A percentile compares a stretch with the other conserved stretches of the same genome.
Evolutionary conservation across 1,140 invertebrate species (phyloP).

Genomic region (Galendromus occidentalis): DNA sequence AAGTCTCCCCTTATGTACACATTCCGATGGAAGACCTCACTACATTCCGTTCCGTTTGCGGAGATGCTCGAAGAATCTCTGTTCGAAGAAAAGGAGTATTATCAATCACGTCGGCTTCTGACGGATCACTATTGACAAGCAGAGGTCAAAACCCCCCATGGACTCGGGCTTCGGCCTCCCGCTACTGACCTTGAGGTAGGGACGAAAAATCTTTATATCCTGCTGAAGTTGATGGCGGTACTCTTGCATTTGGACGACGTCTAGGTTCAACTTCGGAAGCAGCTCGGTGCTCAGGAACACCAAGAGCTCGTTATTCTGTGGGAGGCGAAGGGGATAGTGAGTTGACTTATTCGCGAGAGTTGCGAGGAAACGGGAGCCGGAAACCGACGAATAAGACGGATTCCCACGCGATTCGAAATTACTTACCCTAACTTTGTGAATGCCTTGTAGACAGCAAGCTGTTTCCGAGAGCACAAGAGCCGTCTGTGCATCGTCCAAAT

Average conservation of each 20-base stretch:
- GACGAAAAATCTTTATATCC: background rate
- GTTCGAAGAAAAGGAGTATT: background rate
- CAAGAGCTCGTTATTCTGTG: background rate
- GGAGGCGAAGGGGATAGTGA: too few species aligned
- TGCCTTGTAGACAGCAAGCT: background rate
- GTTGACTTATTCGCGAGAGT: too few species aligned
- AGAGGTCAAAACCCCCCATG: too few species aligned
- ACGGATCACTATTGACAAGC: too few species aligned
- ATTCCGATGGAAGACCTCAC: background rate
- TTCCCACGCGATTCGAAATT: too few species aligned
- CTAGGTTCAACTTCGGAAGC: conserved; percentile 2
- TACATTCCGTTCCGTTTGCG: background rate
- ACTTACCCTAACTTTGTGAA: background rate
- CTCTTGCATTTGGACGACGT: background rate
- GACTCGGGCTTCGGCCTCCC: too few species aligned
- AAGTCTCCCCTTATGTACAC: too few species aligned
- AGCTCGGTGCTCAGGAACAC: background rate
- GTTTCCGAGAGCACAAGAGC: conserved; percentile 24
- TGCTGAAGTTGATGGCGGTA: background rate
- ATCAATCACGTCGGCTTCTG: too few species aligned
- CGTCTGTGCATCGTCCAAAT: conserved; percentile 36
- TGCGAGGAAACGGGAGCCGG: too few species aligned
- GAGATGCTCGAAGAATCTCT: background rate
- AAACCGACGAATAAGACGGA: too few species aligned
- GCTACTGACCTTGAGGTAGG: background rate